phyloP scores from a whole-genome alignment of 2,888 invertebrate species.

The Oscheius onirici region DNA sequence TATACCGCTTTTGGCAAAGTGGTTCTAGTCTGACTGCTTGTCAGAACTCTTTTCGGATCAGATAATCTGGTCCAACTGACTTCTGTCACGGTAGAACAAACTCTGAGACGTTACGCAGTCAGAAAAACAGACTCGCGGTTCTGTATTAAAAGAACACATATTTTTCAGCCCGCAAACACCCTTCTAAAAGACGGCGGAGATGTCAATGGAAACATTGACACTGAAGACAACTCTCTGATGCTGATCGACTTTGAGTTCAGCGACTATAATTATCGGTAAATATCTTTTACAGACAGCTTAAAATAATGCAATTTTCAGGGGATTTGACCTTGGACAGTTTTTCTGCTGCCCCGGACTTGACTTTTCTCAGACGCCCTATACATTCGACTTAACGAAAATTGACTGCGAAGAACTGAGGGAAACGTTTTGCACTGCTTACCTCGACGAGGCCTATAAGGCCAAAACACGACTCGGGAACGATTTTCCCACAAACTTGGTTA shows the following conservation, averaged over 20 bases:
- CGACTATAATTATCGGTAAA: slow-evolving; percentile 55
- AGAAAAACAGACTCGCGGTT: no score
- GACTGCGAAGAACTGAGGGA: slow-evolving; percentile 41
- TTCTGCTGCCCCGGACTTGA: slow-evolving; percentile 56
- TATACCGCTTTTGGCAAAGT: no score
- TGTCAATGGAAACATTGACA: slow-evolving; percentile 40
- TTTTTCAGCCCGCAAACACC: slow-evolving; percentile 41
- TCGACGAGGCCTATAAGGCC: slow-evolving; percentile 51
- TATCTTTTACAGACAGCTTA: background rate
- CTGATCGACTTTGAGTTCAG: slow-evolving; percentile 58
- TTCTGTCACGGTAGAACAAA: no score
- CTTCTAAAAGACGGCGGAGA: slow-evolving; percentile 46
- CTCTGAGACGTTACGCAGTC: no score
- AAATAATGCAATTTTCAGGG: slow-evolving; percentile 39
- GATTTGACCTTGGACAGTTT: slow-evolving; percentile 58
- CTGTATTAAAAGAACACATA: no score
- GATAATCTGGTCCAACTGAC: no score
- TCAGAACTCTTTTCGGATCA: no score
- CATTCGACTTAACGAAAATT: slow-evolving; percentile 47
- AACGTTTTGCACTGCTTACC: slow-evolving; percentile 47
- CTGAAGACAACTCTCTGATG: slow-evolving; percentile 40
- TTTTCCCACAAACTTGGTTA: slow-evolving; percentile 50
- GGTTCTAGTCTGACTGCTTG: no score
- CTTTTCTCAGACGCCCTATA: slow-evolving; percentile 45
- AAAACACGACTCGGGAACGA: slow-evolving; percentile 39